Conservation (phyloP, 1,140 invertebrate genomes). For the Apis florea region DNA sequence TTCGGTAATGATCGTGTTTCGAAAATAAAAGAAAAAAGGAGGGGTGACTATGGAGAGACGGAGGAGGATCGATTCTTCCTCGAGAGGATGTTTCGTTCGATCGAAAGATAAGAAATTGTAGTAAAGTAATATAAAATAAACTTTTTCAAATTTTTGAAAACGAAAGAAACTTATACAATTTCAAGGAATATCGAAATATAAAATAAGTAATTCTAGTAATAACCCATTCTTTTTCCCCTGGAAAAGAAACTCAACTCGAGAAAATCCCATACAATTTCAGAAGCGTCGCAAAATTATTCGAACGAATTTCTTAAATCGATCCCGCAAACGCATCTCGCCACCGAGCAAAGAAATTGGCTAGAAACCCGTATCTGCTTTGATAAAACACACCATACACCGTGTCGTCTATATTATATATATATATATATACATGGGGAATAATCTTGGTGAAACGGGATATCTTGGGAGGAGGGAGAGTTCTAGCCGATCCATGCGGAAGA, state of each 20-base stretch:
- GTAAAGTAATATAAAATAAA: no score
- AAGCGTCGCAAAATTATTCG: not conserved
- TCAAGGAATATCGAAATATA: no score
- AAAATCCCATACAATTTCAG: not conserved
- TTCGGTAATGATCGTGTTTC: conserved; percentile 53
- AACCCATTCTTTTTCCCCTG: not conserved
- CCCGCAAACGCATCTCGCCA: no score
- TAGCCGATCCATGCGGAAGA: conserved; percentile 50
- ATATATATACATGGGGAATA: conserved; percentile 11
- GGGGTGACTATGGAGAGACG: no score
- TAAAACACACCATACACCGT: conserved; percentile 5
- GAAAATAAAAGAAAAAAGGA: conserved; percentile 40
- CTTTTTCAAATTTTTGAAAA: no score
- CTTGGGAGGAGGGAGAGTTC: not conserved
- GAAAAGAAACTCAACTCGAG: not conserved
- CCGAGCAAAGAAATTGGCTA: conserved; percentile 33
- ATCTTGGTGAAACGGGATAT: conserved; percentile 29
- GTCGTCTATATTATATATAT: not conserved
- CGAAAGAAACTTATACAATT: no score
- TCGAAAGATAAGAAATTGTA: no score
- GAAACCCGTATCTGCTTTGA: conserved; percentile 7
- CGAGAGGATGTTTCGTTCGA: no score
- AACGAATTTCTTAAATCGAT: conserved; percentile 10
- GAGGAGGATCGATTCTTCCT: no score
- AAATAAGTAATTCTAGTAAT: no score